Evolutionary conservation across 2,888 invertebrate species (phyloP).

Genomic region (Strigamia transsilvanica): DNA sequence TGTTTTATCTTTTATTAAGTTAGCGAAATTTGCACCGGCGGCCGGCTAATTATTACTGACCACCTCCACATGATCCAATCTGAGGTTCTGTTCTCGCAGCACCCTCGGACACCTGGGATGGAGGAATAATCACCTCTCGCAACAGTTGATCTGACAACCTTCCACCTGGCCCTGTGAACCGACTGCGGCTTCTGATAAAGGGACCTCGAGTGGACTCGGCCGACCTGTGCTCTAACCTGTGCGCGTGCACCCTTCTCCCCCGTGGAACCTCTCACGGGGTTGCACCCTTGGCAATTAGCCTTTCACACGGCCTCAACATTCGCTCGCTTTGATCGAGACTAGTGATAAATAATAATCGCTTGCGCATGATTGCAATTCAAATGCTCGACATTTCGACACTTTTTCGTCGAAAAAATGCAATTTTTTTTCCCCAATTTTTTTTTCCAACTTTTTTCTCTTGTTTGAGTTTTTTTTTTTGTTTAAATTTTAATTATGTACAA

Average conservation of each 20-base stretch:
- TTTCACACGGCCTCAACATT: slow-evolving; percentile 19
- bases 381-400: too few species aligned
- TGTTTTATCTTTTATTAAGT: too few species aligned
- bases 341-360: slow-evolving; percentile 3
- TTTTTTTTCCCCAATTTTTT: neutral
- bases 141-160: slow-evolving; percentile 20
- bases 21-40: too few species aligned
- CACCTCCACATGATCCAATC: slow-evolving; percentile 10
- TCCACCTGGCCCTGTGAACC: slow-evolving; percentile 20
- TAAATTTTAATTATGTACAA: too few species aligned
- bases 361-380: neutral
- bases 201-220: slow-evolving; percentile 10
- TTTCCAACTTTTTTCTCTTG: too few species aligned
- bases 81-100: neutral
- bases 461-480: too few species aligned
- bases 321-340: slow-evolving; percentile 8
- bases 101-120: slow-evolving; percentile 1
- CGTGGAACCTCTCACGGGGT: slow-evolving; percentile 11
- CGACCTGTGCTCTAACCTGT: slow-evolving; percentile 20
- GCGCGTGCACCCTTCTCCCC: slow-evolving; percentile 20
- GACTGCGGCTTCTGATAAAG: slow-evolving; percentile 20
- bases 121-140: slow-evolving; percentile 20
- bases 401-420: too few species aligned
- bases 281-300: slow-evolving; percentile 20
- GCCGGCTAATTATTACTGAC: slow-evolving; percentile 14